Evolutionary conservation across 2,797 vertebrate genomes (phyloP), one percentile per base, ranked within the genome.

Genomic region (Chelonia mydas): DNA sequence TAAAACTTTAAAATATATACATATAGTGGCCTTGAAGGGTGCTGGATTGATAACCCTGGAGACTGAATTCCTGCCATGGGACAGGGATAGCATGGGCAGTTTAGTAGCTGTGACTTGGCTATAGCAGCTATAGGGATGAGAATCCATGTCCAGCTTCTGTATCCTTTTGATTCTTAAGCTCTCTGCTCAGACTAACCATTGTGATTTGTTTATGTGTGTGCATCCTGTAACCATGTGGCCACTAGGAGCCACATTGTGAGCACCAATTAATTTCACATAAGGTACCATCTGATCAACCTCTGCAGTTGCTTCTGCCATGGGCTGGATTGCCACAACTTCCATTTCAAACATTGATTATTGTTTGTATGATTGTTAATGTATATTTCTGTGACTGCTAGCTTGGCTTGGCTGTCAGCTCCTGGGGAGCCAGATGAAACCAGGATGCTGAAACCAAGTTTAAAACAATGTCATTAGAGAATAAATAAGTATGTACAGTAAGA

Each of bases 211-310:
- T 59, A 51, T 74, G 25, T 1, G 0, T 61, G 74, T 94, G 94
- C 28, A 15, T 61, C 91, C 15, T 80, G 93, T 86, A n/a, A 6
- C 17, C 0, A 0, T 79, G 81, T 92, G 83, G 85, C 93, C 93
- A 90, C 96, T 94, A 96, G 92, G 93, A 97, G 87, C 88, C 89
- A 95, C 92, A 94, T 89, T 59, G 83, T 90, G 93, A 96, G 82
- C 90, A 51, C 76, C 79, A 53, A 90, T 81, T 87, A 51, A 5
- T 74, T 54, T 88, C 53, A 28, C 41, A 47, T 65, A 68, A 33
- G 17, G 53, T 92, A 45, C 79, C 53, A 68, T 89, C 83, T 91
- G 33, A 50, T 82, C 57, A 76, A 78, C 25, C 85, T 21, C 88
- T 59, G 50, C 4, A 85, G 88, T 90, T 94, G 6, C 65, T 84